Conservation (phyloP, 2,888 invertebrate genomes). For the Sinohyriopsis cumingii region DNA sequence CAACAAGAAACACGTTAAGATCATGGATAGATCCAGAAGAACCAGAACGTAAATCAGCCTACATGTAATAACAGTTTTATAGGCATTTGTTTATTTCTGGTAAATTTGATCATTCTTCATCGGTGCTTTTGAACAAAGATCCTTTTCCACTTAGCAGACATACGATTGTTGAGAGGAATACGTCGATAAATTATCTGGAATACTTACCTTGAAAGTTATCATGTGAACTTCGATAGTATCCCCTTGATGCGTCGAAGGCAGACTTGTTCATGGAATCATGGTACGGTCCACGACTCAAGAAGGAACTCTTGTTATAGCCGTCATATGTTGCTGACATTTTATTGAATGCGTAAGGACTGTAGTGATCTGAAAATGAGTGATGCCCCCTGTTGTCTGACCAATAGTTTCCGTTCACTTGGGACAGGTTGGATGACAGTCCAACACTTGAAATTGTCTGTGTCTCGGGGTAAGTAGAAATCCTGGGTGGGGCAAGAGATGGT, state of each 20-base stretch:
- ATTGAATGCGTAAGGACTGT: conserved; percentile 46
- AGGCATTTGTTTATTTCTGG: too few relatives aligned
- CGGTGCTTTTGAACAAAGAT: neutral
- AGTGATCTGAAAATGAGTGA: conserved; percentile 45
- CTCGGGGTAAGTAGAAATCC: conserved; percentile 44
- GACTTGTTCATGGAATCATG: conserved; percentile 47
- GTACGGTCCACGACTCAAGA: conserved; percentile 44
- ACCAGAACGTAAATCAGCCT: too few relatives aligned
- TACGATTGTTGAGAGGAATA: neutral
- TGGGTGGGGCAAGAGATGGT: conserved; percentile 28
- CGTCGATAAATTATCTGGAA: neutral
- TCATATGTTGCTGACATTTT: conserved; percentile 50
- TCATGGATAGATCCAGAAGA: too few relatives aligned
- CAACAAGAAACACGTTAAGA: too few relatives aligned
- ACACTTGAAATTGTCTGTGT: conserved; percentile 43
- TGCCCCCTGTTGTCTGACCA: conserved; percentile 49
- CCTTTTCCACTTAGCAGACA: neutral
- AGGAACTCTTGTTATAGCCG: conserved; percentile 47
- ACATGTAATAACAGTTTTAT: too few relatives aligned
- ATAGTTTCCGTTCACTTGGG: conserved; percentile 40
- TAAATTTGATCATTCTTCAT: too few relatives aligned
- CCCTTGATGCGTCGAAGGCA: conserved; percentile 47
- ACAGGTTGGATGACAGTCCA: conserved; percentile 40
- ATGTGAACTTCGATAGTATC: conserved; percentile 48
- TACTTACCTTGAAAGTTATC: conserved; percentile 54